phyloP scores from a whole-genome alignment of 2,113 vertebrate genomes.

The Cololabis saira region DNA sequence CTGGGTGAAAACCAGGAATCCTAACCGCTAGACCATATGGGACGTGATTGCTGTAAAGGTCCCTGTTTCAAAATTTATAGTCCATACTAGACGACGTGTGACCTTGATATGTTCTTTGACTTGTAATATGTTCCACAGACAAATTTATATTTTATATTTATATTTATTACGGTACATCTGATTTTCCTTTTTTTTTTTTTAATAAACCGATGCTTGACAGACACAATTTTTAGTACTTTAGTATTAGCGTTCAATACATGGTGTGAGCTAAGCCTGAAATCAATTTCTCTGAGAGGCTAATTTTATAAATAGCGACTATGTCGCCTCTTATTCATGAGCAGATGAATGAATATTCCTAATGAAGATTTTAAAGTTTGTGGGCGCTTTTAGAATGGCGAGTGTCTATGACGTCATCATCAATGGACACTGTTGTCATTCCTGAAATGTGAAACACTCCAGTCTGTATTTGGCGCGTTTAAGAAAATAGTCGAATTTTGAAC shows the following conservation, averaged over 20 bases:
- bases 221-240: background rate
- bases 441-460: constrained; percentile 34
- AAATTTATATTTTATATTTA: too few relatives aligned
- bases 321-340: background rate
- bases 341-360: background rate
- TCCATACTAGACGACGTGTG: too few relatives aligned
- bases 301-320: too few relatives aligned
- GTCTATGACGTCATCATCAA: constrained; percentile 43
- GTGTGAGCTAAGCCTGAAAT: too few relatives aligned
- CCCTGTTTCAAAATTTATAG: too few relatives aligned
- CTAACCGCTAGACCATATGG: constrained; percentile 88
- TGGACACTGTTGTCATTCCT: constrained; percentile 58
- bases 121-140: too few relatives aligned
- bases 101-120: too few relatives aligned
- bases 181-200: background rate
- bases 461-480: background rate
- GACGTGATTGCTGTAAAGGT: constrained; percentile 31
- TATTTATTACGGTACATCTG: too few relatives aligned
- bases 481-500: background rate
- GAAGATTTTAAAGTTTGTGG: background rate
- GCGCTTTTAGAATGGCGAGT: background rate
- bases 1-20: constrained; percentile 88
- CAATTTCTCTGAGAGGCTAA: too few relatives aligned
- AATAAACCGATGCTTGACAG: background rate
- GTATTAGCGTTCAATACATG: too few relatives aligned